Evolutionary conservation across 2,113 vertebrate species (phyloP).

Genomic region (Chaetura pelagica): DNA sequence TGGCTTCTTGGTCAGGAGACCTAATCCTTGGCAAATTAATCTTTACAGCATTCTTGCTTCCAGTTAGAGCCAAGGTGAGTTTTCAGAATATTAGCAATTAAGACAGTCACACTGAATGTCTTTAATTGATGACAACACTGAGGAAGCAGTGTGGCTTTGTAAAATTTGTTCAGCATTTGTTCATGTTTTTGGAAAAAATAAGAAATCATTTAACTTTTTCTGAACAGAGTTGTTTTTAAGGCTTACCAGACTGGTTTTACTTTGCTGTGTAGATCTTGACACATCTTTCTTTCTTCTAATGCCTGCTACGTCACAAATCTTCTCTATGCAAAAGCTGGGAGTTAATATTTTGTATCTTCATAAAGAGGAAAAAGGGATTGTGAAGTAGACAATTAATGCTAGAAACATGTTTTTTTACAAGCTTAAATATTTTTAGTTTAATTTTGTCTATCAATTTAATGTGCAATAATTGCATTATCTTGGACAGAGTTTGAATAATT

Average conservation of each 20-base stretch:
- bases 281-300: neutral
- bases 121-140: neutral
- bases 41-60: neutral
- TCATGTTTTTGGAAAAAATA: neutral
- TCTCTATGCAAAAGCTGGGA: neutral
- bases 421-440: neutral
- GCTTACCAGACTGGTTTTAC: neutral
- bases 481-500: constrained; percentile 7
- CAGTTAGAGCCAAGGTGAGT: neutral
- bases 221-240: neutral
- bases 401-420: neutral
- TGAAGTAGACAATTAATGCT: neutral
- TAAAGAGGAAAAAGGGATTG: neutral
- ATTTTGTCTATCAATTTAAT: constrained; percentile 28
- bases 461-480: neutral
- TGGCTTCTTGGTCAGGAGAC: neutral
- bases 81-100: neutral
- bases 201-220: neutral
- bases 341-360: neutral
- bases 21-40: neutral
- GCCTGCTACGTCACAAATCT: neutral
- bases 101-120: neutral
- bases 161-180: neutral
- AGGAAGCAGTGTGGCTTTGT: neutral
- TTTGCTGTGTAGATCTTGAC: neutral